Base-by-base conservation (phyloP, 2,113 vertebrate genomes). In the Eptatretus burgeri region DNA sequence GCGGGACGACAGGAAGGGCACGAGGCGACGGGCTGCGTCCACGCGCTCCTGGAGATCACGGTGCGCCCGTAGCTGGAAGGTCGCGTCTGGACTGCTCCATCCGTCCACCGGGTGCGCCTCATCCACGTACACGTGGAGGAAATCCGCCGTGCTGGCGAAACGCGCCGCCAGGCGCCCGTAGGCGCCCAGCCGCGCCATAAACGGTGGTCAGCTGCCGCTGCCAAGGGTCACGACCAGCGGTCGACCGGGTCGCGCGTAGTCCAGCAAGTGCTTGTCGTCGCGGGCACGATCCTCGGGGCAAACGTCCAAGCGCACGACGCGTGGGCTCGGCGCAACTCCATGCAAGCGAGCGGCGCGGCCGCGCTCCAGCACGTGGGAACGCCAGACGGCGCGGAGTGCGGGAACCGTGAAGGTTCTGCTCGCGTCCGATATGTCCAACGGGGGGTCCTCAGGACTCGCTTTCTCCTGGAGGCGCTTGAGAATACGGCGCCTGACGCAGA, bases 171-270 rank as follows among this genome's bases (percentile, higher is more conserved):
- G 78, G 74, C 85, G 82, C 73, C 78, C 81, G 74, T 91, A 94
- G 69, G 91, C 82, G 69, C 81, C 73, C 77, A 98, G 79, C 62
- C 91, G 91, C 75, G 83, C 88, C 89, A 94, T 95, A 76, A 98
- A 98, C 19, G 91, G 91, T 51, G 91, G 91, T 98, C 91, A 98
- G 80, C 87, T 94, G 79, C 86, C 94, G 79, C 91, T 98, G 68
- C 91, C 89, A 70, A 98, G 95, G 75, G 93, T 95, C 50, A 98
- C 79, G 67, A 98, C 78, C 69, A 98, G 82, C 27, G 89, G 91
- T 73, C 91, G 76, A 68, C 72, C 56, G 56, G 56, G 64, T 81
- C 84, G 50, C 77, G 79, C 65, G 67, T 79, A 91, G 73, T 96
- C 91, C 62, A 98, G 76, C 70, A 96, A 78, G 68, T 74, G 77